Conservation (phyloP, 2,113 vertebrate species). For the Cavia aperea region DNA sequence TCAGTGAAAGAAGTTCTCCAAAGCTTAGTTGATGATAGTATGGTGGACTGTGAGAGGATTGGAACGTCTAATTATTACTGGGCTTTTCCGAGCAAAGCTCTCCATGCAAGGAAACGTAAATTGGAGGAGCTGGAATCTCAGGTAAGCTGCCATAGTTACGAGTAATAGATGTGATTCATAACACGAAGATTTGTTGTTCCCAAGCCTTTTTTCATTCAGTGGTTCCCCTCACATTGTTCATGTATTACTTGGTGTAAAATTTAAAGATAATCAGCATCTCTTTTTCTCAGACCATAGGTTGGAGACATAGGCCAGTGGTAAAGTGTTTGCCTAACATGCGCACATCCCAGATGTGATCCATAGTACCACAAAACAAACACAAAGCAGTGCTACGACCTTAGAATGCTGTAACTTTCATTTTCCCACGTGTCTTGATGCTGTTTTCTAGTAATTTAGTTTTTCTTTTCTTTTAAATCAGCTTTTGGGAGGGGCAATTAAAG, state of each 20-base stretch:
- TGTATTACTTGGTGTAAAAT: neutral
- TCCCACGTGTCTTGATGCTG: neutral
- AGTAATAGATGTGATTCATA: slow-evolving; percentile 28
- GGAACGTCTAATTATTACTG: slow-evolving; percentile 98
- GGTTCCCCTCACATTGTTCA: neutral
- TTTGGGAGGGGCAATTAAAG: neutral
- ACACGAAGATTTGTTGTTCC: neutral
- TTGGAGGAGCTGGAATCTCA: slow-evolving; percentile 86
- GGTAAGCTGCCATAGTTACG: slow-evolving; percentile 75
- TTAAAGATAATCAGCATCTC: neutral
- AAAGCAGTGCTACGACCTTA: neutral
- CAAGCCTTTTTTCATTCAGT: neutral
- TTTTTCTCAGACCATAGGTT: neutral
- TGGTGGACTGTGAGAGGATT: slow-evolving; percentile 95
- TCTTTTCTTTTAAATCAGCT: neutral
- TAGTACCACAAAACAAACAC: neutral
- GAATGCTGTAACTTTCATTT: neutral
- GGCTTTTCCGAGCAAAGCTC: slow-evolving; percentile 97
- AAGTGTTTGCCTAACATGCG: neutral
- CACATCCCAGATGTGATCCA: neutral
- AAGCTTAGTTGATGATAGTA: slow-evolving; percentile 94
- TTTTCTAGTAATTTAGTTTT: slow-evolving; percentile 37
- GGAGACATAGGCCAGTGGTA: neutral
- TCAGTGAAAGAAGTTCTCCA: slow-evolving; percentile 96
- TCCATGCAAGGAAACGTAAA: slow-evolving; percentile 84